Evolutionary conservation across 30 jellyfish, hydroid and myxozoan genomes (phyloP).

Genomic region (Aurelia sp.): DNA sequence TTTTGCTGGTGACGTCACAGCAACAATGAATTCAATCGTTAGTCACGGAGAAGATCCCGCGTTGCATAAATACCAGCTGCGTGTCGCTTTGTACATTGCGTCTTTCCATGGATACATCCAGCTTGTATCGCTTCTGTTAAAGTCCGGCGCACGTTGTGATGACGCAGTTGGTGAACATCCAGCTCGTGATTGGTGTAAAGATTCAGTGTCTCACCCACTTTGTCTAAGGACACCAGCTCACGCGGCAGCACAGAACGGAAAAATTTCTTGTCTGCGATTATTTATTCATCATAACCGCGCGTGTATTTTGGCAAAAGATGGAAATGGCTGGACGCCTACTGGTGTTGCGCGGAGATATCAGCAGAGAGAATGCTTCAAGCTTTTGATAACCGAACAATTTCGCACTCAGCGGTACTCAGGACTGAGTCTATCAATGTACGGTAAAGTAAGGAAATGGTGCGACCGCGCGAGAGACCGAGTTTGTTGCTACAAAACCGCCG

Average conservation of each 20-base stretch:
- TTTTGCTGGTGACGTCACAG: slow-evolving; percentile 79
- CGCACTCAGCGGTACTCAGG: slow-evolving; percentile 57
- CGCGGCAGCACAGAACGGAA: slow-evolving; percentile 79
- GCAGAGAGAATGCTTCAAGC: slow-evolving; percentile 64
- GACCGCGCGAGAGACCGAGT: slow-evolving; percentile 78
- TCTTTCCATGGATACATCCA: slow-evolving; percentile 67
- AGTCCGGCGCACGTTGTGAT: slow-evolving; percentile 81
- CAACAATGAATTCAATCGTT: slow-evolving; percentile 68
- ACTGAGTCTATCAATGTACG: slow-evolving; percentile 55
- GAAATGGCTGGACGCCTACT: slow-evolving; percentile 68
- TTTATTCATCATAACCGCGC: slow-evolving; percentile 76
- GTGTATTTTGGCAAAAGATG: slow-evolving; percentile 55
- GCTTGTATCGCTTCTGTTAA: slow-evolving; percentile 66
- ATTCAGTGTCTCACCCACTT: slow-evolving; percentile 44
- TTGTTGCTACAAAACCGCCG: slow-evolving; percentile 44
- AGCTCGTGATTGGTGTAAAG: slow-evolving; percentile 65
- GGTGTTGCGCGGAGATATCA: slow-evolving; percentile 70
- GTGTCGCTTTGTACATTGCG: slow-evolving; percentile 82
- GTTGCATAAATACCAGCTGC: slow-evolving; percentile 71
- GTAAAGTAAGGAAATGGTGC: slow-evolving; percentile 75
- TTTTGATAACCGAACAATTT: slow-evolving; percentile 65
- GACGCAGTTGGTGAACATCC: slow-evolving; percentile 80
- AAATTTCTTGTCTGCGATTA: slow-evolving; percentile 62
- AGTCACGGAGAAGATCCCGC: slow-evolving; percentile 60
- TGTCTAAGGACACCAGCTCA: slow-evolving; percentile 68